Evolutionary conservation across 2,888 invertebrate genomes (phyloP).

Genomic region (Exocentrus adspersus): DNA sequence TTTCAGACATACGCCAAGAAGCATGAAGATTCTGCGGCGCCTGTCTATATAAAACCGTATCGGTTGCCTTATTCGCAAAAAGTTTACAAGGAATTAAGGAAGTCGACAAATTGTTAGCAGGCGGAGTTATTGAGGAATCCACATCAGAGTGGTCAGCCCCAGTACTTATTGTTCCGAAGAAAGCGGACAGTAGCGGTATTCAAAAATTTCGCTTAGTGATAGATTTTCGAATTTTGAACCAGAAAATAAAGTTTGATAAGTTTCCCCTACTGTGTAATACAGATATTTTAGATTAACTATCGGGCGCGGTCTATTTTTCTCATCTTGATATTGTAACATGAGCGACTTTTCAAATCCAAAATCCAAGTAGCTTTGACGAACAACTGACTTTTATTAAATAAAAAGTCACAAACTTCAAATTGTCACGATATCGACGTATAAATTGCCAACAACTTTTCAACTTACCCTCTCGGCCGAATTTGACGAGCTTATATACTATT

Average conservation of each 20-base stretch:
- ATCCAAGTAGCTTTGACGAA: too few species aligned
- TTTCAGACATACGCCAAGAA: too few species aligned
- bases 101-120: constrained; percentile 40
- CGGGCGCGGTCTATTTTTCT: too few species aligned
- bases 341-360: too few species aligned
- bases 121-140: constrained; percentile 43
- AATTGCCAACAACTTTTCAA: too few species aligned
- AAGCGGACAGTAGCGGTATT: constrained; percentile 21
- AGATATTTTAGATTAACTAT: background rate
- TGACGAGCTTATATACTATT: too few species aligned
- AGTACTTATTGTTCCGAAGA: constrained; percentile 41
- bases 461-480: too few species aligned
- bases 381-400: too few species aligned
- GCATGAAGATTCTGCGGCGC: too few species aligned
- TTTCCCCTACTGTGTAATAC: constrained; percentile 1
- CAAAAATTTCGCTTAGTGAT: constrained; percentile 1
- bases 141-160: constrained; percentile 40
- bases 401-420: too few species aligned
- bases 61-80: constrained; percentile 44
- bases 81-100: constrained; percentile 38
- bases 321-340: too few species aligned
- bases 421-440: too few species aligned
- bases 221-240: background rate
- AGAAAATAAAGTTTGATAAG: background rate
- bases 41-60: constrained; percentile 44